phyloP scores from a whole-genome alignment of 2,113 vertebrate species.

The Hydrolagus affinis region DNA sequence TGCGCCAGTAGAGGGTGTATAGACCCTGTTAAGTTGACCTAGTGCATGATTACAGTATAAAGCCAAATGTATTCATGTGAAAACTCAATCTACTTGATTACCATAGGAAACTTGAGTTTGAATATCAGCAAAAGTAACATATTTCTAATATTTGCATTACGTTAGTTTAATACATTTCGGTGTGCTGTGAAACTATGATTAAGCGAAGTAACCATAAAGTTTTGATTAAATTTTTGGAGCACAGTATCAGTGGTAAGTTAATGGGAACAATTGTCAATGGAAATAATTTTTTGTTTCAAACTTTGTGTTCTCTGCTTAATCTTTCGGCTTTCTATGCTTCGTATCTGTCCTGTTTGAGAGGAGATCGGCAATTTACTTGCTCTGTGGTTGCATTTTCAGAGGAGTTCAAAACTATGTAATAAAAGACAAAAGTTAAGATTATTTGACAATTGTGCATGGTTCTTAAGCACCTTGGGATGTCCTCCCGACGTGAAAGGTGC shows the following conservation, averaged over 20 bases:
- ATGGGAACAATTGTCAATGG: background rate
- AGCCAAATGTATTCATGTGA: background rate
- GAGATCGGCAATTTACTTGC: background rate
- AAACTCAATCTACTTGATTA: background rate
- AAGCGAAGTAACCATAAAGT: background rate
- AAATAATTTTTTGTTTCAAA: background rate
- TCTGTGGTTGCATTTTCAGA: background rate
- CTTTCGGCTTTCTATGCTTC: background rate
- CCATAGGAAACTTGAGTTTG: background rate
- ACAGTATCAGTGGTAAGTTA: background rate
- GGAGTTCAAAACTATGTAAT: background rate
- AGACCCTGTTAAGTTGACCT: background rate
- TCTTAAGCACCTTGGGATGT: too few relatives aligned
- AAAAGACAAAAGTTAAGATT: too few relatives aligned
- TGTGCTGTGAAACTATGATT: background rate
- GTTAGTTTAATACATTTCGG: background rate
- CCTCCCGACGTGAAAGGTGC: too few relatives aligned
- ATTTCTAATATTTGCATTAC: background rate
- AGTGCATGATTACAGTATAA: background rate
- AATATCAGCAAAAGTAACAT: background rate
- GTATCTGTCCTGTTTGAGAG: background rate
- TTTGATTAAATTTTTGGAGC: background rate
- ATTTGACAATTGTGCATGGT: too few relatives aligned
- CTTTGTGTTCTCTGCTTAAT: too few relatives aligned
- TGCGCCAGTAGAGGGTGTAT: background rate